A percentile compares a stretch with the other conserved stretches of the same genome.
These are phyloP conservation scores for Callospermophilus lateralis DNA, from an alignment of 2,113 vertebrate genomes.

Conservation along the genomic window DNA sequence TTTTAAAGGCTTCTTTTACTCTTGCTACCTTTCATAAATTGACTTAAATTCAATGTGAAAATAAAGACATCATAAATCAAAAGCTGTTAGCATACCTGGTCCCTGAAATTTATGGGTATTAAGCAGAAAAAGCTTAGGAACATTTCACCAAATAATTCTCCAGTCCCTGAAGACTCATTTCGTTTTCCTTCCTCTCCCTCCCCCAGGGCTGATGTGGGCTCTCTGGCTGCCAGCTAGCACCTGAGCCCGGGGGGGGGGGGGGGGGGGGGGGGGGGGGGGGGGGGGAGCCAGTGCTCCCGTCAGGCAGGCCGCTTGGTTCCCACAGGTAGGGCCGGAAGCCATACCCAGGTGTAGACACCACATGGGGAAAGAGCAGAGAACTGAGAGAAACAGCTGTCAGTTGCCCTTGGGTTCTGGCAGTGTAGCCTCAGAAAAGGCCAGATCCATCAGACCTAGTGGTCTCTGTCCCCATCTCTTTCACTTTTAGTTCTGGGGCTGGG, in stretches of 20 bases:
- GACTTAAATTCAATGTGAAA: conserved; percentile 59
- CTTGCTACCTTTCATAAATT: conserved; percentile 41
- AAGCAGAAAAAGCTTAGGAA: conserved; percentile 59
- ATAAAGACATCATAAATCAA: conserved; percentile 62
- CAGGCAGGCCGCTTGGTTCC: not conserved
- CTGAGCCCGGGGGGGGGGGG: not conserved
- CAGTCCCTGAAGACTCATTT: not conserved
- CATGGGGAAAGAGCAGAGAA: not conserved
- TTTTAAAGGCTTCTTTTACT: conserved; percentile 32
- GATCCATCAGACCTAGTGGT: no score
- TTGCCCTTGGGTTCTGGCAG: not conserved
- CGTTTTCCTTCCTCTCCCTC: not conserved
- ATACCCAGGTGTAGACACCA: no score
- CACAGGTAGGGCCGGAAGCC: not conserved
- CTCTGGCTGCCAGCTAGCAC: not conserved
- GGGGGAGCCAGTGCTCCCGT: not conserved
- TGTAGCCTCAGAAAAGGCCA: not conserved
- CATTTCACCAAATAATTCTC: conserved; percentile 62
- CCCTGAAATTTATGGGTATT: conserved; percentile 60
- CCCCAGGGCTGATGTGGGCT: not conserved
- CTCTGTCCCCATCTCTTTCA: not conserved
- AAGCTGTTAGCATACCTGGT: not conserved
- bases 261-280: accelerated
- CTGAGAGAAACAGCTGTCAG: not conserved
- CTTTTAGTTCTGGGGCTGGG: not conserved